Base-by-base conservation (phyloP, 2,113 vertebrate species). In the Oryzias curvinotus region DNA sequence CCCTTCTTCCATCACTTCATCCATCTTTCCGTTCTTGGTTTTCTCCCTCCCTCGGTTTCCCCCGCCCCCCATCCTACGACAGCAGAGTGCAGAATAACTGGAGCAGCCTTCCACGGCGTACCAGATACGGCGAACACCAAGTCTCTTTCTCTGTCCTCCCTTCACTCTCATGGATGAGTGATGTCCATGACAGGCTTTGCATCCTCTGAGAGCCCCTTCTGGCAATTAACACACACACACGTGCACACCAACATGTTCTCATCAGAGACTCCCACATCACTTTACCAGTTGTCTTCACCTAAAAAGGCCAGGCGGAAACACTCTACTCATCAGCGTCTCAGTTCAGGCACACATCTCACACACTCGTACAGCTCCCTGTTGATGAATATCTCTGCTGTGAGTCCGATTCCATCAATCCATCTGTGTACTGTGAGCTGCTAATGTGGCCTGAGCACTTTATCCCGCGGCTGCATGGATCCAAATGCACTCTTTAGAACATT, bases 261-360 rank as follows among this genome's bases (percentile, higher is more conserved):
- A 77, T 75, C 72, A 65, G 80, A 85, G 80, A 82, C 78, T 86
- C 78, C 82, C 78, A 77, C 75, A 86, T 84, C 84, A 86, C 85
- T 89, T 86, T 86, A 85, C 80, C 82, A 84, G 82, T 85, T 79
- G 82, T 85, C 70, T 77, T 79, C 80, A 55, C 59, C 76, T 71
- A 61, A 84, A 80, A 78, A 74, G 72, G 65, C 73, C 0, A 17
- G 68, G 63, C 54, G 18, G 75, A 82, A 83, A 80, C 77, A 71
- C 77, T 80, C 74, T 48, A 55, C 75, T 82, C 65, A 66, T 76
- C 73, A 71, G 49, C 67, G 71, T 80, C 77, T 83, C 53, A 69
- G 49, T 76, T 68, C 47, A 65, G 52, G 48, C 41, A 44, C 62
- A 61, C 50, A 53, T 25, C 69, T 68, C 25, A 65, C 52, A 64